phyloP scores from a whole-genome alignment of 2,888 invertebrate species.

The Microctonus aethiopoides region DNA sequence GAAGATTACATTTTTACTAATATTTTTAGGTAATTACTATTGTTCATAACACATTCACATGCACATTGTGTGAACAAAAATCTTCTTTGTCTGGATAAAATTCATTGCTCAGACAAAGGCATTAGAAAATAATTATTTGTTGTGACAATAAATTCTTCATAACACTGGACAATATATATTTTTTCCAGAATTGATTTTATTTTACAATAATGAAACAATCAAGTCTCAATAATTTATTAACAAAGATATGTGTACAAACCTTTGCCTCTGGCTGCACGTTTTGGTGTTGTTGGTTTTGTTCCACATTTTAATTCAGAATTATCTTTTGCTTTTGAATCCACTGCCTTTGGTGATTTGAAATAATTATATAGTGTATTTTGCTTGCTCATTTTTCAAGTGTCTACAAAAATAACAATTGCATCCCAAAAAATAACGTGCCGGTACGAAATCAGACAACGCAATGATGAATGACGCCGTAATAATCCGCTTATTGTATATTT shows the following conservation, averaged over 20 bases:
- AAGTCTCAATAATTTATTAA: neutral
- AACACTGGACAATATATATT: neutral
- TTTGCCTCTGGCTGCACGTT: constrained; percentile 41
- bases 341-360: constrained; percentile 68
- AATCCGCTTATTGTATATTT: neutral
- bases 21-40: neutral
- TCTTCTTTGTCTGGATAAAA: constrained; percentile 23
- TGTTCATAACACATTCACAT: neutral
- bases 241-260: no score
- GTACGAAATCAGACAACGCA: neutral
- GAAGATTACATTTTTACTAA: constrained; percentile 6
- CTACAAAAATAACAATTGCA: neutral
- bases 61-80: neutral
- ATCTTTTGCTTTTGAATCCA: constrained; percentile 37
- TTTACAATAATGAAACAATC: neutral
- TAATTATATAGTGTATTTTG: constrained; percentile 77
- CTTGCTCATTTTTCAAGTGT: neutral
- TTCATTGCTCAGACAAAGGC: constrained; percentile 16
- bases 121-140: neutral
- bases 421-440: neutral
- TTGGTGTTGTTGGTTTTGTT: constrained; percentile 36
- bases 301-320: constrained; percentile 34
- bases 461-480: constrained; percentile 3
- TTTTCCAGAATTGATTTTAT: neutral
- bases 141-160: neutral